Evolutionary conservation across 2,797 vertebrate genomes (phyloP).

Genomic region (Telmatherina bonti): DNA sequence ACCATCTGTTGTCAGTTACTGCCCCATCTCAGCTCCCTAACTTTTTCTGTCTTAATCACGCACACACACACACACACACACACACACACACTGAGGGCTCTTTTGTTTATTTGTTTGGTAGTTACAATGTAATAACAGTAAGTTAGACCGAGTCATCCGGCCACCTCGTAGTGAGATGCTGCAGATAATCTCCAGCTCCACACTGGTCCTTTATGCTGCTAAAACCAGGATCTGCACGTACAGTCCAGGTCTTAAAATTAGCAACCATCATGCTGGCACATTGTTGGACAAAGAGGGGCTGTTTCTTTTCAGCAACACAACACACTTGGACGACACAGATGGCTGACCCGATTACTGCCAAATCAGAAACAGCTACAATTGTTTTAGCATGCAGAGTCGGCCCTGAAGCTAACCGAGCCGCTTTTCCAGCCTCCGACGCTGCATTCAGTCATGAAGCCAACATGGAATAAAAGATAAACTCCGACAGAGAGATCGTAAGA

Average conservation of each 20-base stretch:
- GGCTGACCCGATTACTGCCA: conserved; percentile 26
- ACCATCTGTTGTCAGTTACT: conserved; percentile 37
- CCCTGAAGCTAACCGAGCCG: background rate
- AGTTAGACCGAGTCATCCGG: no score
- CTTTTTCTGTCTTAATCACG: conserved; percentile 25
- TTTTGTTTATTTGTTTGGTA: background rate
- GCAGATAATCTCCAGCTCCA: background rate
- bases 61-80: conserved; percentile 30
- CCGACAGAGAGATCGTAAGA: background rate
- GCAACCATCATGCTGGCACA: background rate
- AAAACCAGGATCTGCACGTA: background rate
- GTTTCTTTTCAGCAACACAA: background rate
- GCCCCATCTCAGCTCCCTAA: conserved; percentile 47
- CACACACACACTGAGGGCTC: no score
- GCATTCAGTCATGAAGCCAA: background rate
- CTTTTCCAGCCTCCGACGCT: background rate
- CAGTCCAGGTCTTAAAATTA: background rate
- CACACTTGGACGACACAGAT: conserved; percentile 27
- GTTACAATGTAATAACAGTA: background rate
- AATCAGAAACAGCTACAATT: background rate
- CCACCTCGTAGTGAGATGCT: background rate
- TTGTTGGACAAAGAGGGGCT: background rate
- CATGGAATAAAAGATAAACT: background rate
- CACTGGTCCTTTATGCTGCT: background rate
- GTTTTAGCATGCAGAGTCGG: background rate